These are phyloP conservation scores for Nemapogon koenigi DNA, from an alignment of 2,888 invertebrate genomes.

Conservation along the genomic window DNA sequence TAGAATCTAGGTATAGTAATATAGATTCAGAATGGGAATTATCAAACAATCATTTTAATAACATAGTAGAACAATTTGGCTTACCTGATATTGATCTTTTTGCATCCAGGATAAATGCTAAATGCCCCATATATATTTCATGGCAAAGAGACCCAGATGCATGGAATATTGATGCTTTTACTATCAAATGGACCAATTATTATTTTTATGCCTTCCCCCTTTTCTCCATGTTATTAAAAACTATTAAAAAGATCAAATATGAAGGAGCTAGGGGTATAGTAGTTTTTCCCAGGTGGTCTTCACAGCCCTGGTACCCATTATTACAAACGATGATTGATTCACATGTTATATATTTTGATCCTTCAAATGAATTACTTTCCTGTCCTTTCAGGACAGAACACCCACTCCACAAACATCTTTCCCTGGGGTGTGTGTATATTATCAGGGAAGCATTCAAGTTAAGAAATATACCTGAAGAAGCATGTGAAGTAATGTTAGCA, in stretches of 20 bases:
- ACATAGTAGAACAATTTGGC: constrained; percentile 1
- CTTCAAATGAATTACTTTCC: neutral
- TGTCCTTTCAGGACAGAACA: constrained; percentile 6
- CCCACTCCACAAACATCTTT: neutral
- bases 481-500: neutral
- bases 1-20: constrained; percentile 14
- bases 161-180: constrained; percentile 14
- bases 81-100: constrained; percentile 10
- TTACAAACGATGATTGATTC: neutral
- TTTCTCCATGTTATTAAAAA: constrained; percentile 14
- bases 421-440: constrained; percentile 1
- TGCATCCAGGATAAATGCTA: constrained; percentile 9
- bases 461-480: neutral
- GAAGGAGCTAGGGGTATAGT: constrained; percentile 6
- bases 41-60: constrained; percentile 3
- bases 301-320: constrained; percentile 6
- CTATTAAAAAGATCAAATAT: constrained; percentile 12
- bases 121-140: constrained; percentile 6
- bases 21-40: constrained; percentile 13
- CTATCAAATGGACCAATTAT: constrained; percentile 10
- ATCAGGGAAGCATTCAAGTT: constrained; percentile 2
- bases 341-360: constrained; percentile 1
- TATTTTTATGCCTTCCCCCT: constrained; percentile 16
- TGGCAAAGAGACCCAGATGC: constrained; percentile 7
- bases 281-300: constrained; percentile 6